Percentiles rank a stretch among this genome's conserved stretches.
These are phyloP conservation scores for Otus scops DNA, from an alignment of 2,797 vertebrate genomes.

Conservation along the genomic window DNA sequence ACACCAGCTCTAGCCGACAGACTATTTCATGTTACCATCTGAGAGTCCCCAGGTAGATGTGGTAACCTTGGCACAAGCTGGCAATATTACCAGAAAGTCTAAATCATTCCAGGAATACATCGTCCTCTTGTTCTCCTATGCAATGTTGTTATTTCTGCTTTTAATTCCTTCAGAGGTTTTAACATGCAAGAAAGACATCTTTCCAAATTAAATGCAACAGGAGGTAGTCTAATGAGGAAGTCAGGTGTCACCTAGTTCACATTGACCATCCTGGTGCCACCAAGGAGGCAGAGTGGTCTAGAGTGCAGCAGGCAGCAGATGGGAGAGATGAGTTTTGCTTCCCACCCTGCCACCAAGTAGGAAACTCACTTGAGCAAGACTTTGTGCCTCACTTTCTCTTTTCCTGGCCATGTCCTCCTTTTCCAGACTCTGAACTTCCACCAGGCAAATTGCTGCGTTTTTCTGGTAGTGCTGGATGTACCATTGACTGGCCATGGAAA, in stretches of 20 bases:
- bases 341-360: rapidly evolving
- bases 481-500: not conserved
- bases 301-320: not conserved
- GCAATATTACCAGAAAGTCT: not conserved
- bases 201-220: not conserved
- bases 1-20: not conserved
- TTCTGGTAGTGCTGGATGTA: not conserved
- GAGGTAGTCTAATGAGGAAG: not conserved
- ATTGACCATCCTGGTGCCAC: not conserved
- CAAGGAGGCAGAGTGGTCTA: not conserved
- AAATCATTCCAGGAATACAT: not conserved
- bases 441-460: rapidly evolving
- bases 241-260: not conserved
- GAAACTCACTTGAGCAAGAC: not conserved
- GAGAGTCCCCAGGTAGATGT: not conserved
- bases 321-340: not conserved
- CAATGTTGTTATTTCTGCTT: not conserved
- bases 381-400: not conserved
- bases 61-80: not conserved
- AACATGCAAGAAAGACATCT: not conserved
- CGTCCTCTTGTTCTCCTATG: not conserved
- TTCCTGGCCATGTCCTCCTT: not conserved
- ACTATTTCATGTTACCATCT: not conserved
- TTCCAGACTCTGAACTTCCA: not conserved
- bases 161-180: not conserved